Percentiles rank a stretch among this genome's conserved stretches.
phyloP scores from a whole-genome alignment of 2,797 vertebrate genomes.

The Poliocrania exsul region DNA sequence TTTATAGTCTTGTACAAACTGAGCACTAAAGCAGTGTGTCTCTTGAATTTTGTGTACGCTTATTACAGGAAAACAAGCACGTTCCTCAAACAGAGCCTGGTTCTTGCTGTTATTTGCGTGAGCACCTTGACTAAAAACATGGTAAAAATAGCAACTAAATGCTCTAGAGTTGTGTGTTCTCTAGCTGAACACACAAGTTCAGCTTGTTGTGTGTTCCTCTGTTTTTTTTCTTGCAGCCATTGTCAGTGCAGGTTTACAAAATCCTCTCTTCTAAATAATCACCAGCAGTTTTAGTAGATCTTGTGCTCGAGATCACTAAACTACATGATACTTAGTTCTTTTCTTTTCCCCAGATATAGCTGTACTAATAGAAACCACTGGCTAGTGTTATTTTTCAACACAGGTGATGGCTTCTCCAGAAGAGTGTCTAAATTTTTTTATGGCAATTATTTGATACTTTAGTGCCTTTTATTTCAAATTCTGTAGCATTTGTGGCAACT shows the following conservation, averaged over 20 bases:
- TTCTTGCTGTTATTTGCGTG: not conserved
- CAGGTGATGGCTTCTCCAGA: not conserved
- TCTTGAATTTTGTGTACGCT: not conserved
- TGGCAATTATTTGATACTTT: not conserved
- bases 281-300: not conserved
- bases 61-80: not conserved
- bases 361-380: not conserved
- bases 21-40: not conserved
- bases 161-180: not conserved
- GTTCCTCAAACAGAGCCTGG: not conserved
- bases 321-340: accelerated
- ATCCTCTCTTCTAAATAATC: not conserved
- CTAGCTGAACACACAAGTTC: too few relatives aligned
- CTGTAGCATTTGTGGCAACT: not conserved
- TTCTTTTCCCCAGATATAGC: not conserved
- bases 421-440: not conserved
- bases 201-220: too few relatives aligned
- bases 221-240: not conserved
- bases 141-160: slow-evolving; percentile 26
- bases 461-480: not conserved
- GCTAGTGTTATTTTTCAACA: not conserved
- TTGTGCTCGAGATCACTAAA: not conserved
- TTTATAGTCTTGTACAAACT: not conserved
- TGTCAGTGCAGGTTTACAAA: not conserved
- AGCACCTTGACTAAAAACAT: slow-evolving; percentile 4